Evolutionary conservation across 2,888 invertebrate species (phyloP).

Genomic region (Congeria kusceri): DNA sequence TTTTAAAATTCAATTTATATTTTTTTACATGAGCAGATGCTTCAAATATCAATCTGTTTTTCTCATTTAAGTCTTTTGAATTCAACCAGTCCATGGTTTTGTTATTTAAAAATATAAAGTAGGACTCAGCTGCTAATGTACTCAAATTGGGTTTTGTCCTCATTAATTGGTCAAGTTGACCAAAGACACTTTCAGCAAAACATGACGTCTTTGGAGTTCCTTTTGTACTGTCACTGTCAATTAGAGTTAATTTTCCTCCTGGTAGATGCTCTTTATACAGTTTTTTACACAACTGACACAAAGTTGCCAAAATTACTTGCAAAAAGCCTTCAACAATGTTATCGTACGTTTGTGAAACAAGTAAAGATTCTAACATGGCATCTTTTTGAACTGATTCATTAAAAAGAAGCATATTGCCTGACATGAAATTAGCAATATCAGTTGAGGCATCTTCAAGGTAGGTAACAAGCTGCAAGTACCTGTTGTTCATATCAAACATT

Average conservation of each 20-base stretch:
- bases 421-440: conserved; percentile 13
- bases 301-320: conserved; percentile 26
- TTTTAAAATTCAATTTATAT: no score
- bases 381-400: background rate
- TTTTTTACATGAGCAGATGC: no score
- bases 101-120: no score
- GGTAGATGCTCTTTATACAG: conserved; percentile 39
- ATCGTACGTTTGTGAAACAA: conserved; percentile 21
- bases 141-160: no score
- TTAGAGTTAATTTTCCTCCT: conserved; percentile 7
- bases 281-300: conserved; percentile 13
- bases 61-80: no score
- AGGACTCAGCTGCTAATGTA: no score
- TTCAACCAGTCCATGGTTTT: no score
- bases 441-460: conserved; percentile 6
- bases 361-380: background rate
- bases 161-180: conserved; percentile 36
- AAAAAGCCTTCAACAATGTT: conserved; percentile 17
- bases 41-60: no score
- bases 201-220: conserved; percentile 44
- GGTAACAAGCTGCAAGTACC: conserved; percentile 19
- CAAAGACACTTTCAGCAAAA: conserved; percentile 55
- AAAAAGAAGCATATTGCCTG: conserved; percentile 3
- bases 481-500: conserved; percentile 30
- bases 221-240: conserved; percentile 10